A percentile compares a stretch with the other conserved stretches of the same genome.
Evolutionary conservation across 2,888 invertebrate species (phyloP).

Genomic region (Tipula confusa): DNA sequence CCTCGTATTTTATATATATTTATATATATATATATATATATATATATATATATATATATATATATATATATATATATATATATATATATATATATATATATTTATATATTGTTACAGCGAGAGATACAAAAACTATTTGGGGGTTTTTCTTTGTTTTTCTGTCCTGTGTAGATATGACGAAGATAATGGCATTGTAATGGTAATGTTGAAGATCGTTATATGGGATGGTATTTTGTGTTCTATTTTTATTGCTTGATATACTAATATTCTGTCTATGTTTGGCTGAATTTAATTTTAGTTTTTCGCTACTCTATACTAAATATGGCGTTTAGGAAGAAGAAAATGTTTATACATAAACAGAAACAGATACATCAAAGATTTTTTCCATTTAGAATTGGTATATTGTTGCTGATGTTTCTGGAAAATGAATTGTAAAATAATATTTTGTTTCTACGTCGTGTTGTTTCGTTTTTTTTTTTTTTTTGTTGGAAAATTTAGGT

Average conservation of each 20-base stretch:
- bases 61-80: too few species aligned
- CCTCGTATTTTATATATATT: too few species aligned
- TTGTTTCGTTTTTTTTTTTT: not conserved
- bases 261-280: not conserved
- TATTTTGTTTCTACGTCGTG: not conserved
- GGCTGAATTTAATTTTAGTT: not conserved
- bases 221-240: not conserved
- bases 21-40: too few species aligned
- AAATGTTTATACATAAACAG: not conserved
- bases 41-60: too few species aligned
- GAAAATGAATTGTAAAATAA: constrained; percentile 9
- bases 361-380: not conserved
- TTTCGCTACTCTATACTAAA: not conserved
- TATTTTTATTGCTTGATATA: not conserved
- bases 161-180: not conserved
- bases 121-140: not conserved
- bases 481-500: not conserved
- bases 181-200: not conserved
- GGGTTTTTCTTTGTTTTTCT: not conserved
- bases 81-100: not conserved
- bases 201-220: not conserved
- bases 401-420: constrained; percentile 14
- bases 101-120: not conserved
- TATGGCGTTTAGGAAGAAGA: not conserved
- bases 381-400: not conserved